These are phyloP conservation scores for Orgyia antiqua DNA, from an alignment of 2,888 invertebrate species.

Conservation along the genomic window DNA sequence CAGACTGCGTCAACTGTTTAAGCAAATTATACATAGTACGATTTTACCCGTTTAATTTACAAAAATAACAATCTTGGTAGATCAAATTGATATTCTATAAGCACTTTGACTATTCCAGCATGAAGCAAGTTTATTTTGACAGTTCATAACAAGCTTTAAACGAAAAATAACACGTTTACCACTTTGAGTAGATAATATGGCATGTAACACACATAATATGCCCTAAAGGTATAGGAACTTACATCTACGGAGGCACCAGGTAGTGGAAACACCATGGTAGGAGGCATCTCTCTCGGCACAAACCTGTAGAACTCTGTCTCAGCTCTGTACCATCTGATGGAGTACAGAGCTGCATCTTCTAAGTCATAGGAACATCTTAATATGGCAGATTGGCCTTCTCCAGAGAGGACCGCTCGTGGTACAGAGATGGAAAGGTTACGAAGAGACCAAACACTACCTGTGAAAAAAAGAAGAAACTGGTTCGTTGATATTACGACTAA, in stretches of 20 bases:
- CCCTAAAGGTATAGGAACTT: too few species aligned
- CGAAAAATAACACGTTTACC: too few species aligned
- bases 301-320: constrained; percentile 87
- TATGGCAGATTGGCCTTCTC: constrained; percentile 69
- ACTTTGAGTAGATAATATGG: too few species aligned
- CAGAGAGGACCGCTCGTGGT: constrained; percentile 76
- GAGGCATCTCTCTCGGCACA: constrained; percentile 84
- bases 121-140: too few species aligned
- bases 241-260: constrained; percentile 85
- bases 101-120: too few species aligned
- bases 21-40: too few species aligned
- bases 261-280: constrained; percentile 82
- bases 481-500: too few species aligned
- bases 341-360: constrained; percentile 82
- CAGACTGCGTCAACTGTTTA: constrained; percentile 81
- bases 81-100: too few species aligned
- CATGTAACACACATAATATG: too few species aligned
- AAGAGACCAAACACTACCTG: constrained; percentile 70
- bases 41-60: too few species aligned
- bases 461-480: constrained; percentile 8
- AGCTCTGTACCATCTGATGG: constrained; percentile 83
- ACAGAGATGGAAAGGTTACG: constrained; percentile 68
- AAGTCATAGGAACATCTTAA: constrained; percentile 78
- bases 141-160: too few species aligned
- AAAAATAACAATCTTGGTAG: too few species aligned